A percentile compares a stretch with the other conserved stretches of the same genome.
Conservation (phyloP, 64 coral and sea anemone species). For the Platygyra sinensis region DNA sequence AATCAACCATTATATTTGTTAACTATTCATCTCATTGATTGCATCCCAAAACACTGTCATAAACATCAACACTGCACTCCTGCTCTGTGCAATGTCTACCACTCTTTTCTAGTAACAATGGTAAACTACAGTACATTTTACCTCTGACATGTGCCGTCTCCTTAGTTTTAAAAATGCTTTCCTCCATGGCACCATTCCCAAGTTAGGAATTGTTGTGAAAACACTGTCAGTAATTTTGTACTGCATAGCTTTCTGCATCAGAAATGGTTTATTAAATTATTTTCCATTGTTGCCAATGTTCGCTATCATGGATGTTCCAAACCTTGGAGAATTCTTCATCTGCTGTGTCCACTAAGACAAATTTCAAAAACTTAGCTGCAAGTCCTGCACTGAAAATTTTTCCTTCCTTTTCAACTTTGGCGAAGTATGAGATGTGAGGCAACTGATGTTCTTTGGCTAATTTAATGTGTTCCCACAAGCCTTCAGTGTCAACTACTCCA, state of each 20-base stretch:
- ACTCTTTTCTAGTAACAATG: too few relatives aligned
- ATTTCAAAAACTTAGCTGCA: slow-evolving; percentile 68
- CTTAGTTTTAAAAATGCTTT: too few relatives aligned
- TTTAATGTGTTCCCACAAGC: slow-evolving; percentile 73
- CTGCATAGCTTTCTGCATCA: neutral
- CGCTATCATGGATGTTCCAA: slow-evolving; percentile 65
- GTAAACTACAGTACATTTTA: too few relatives aligned
- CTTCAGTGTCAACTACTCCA: slow-evolving; percentile 73
- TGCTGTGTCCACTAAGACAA: slow-evolving; percentile 57
- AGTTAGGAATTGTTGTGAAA: too few relatives aligned
- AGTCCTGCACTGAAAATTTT: slow-evolving; percentile 50
- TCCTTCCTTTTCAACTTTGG: slow-evolving; percentile 56
- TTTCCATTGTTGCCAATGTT: slow-evolving; percentile 66
- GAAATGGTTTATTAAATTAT: neutral
- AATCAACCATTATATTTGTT: too few relatives aligned
- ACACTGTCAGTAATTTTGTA: too few relatives aligned
- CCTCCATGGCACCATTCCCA: too few relatives aligned
- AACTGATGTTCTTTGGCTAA: slow-evolving; percentile 64
- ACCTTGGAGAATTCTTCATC: slow-evolving; percentile 64
- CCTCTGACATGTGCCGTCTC: too few relatives aligned
- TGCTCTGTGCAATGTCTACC: too few relatives aligned
- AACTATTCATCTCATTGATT: too few relatives aligned
- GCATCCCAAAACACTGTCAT: too few relatives aligned
- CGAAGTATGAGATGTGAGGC: slow-evolving; percentile 74
- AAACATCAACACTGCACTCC: too few relatives aligned